phyloP scores from a whole-genome alignment of 2,113 vertebrate genomes.

The Oncorhynchus nerka region DNA sequence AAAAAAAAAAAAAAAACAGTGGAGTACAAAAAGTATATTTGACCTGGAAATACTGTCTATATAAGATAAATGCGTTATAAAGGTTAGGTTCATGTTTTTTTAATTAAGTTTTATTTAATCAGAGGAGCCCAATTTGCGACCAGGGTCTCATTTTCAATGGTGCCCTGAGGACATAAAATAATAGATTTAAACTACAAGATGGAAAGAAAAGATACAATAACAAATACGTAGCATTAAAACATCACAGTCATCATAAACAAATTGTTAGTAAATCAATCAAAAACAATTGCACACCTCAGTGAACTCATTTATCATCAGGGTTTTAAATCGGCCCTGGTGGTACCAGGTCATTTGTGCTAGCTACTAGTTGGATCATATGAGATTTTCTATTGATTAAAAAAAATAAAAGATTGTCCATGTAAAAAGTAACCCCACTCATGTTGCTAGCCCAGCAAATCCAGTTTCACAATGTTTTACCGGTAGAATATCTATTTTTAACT shows the following conservation, averaged over 20 bases:
- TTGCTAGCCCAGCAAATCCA: conserved; percentile 57
- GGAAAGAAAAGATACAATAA: too few relatives aligned
- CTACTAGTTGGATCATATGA: conserved; percentile 58
- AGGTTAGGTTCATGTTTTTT: conserved; percentile 53
- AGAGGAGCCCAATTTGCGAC: too few relatives aligned
- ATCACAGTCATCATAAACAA: too few relatives aligned
- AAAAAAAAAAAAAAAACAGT: conserved; percentile 50
- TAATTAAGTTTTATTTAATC: too few relatives aligned
- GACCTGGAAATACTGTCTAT: conserved; percentile 75
- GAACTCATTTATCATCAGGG: too few relatives aligned
- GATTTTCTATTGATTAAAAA: conserved; percentile 52
- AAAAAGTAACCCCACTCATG: conserved; percentile 44
- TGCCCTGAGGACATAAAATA: too few relatives aligned
- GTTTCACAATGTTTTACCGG: conserved; percentile 50
- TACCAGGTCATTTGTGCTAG: conserved; percentile 53
- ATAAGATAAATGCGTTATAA: conserved; percentile 59
- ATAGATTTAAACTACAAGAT: too few relatives aligned
- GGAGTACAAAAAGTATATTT: conserved; percentile 68
- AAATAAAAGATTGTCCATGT: conserved; percentile 38
- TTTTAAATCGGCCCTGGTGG: too few relatives aligned
- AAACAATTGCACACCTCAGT: too few relatives aligned
- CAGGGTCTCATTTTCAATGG: too few relatives aligned
- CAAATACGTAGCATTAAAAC: too few relatives aligned
- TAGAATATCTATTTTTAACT: conserved; percentile 40
- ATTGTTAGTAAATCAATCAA: too few relatives aligned